Base-by-base conservation (phyloP, 2,113 vertebrate species). In the Microtus oregoni region DNA sequence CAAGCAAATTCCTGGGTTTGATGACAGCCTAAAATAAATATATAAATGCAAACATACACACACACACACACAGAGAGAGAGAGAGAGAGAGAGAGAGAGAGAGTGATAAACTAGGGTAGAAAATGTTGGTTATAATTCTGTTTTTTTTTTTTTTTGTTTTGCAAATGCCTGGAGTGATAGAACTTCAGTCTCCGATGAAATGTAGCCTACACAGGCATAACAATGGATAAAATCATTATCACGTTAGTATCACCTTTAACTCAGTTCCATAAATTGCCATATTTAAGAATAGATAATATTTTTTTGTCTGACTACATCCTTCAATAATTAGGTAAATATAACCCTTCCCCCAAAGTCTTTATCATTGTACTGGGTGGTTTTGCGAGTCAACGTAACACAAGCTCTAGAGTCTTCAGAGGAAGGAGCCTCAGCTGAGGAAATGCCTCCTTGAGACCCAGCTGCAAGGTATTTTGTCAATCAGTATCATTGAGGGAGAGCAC, bases 121-220 rank as follows among this genome's bases (percentile, higher is more conserved):
- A 83, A 91, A 35, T 17, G 9, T 90, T 92, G 65, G 22, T 88
- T 92, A 81, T 81, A 72, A 77, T 94, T 87, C 79, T 92, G 77
- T 90, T 38, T 83, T 93, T 92, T 50, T 86, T 11, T 85, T 94
- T 93, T 93, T 92, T 50, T 86, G 14, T 85, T 94, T 93, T 78
- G 22, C 5, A 12, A 70, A 76, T 88, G 58, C 22, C 14, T 35
- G 52, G 52, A 95, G 19, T 91, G 41, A 11, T 81, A 58, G 28
- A 32, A 47, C 67, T 68, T 95, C 55, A 72, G 91, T 92, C 19
- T 38, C 0, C 94, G 30, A 73, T 82, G 10, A 87, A 90, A 77
- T 61, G 58, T 93, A 92, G 88, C 2, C 63, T 44, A 63, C 2
- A 17, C 30, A 90, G 20, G 17, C 70, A 76, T 65, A 95, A 41